Base-by-base conservation (phyloP, 2,113 vertebrate species). In the Ailuropoda melanoleuca region DNA sequence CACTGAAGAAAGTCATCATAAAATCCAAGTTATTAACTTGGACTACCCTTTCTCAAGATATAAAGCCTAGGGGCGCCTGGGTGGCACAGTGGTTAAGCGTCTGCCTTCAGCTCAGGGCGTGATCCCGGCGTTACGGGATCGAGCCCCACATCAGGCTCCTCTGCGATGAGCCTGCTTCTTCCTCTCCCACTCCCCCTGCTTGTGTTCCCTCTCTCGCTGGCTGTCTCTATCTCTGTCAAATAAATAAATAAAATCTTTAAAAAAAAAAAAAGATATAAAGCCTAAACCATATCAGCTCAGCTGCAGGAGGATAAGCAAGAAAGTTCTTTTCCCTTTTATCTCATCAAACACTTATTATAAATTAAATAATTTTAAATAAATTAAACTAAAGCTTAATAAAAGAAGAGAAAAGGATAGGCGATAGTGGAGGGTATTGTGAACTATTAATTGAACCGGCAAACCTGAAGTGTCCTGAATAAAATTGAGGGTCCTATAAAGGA, bases 381-480 rank as follows among this genome's bases (percentile, higher is more conserved):
- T 72, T 72, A 72, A 39, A 39, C 31, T 48, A 9, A 48, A 90
- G 88, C 80, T 95, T 86, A 77, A 88, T 87, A 75, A 60, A 72
- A 60, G 43, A 92, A 92, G 92, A 68, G 34, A 90, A 72, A 92
- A 89, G 17, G 48, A 56, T 64, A 87, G 39, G 34, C 1, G 53
- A 66, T 43, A 66, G n/a, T 83, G n/a, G 62, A 95, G 55, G 37
- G 29, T 74, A 94, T 85, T 66, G 37, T 56, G n/a, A 96, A 93
- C 1, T 72, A 26, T n/a, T 84, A 95, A 94, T 94, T 80, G 81
- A 97, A 90, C 89, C 84, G 81, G 81, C 37, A 90, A 96, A 58
- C 26, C 29, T 23, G 18, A 90, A 89, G 9, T 48, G 37, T 92
- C 31, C 62, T 77, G 43, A 93, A 83, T 75, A 93, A 92, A 70